phyloP scores from a whole-genome alignment of 1,140 invertebrate species.

The Drosophila dunni region DNA sequence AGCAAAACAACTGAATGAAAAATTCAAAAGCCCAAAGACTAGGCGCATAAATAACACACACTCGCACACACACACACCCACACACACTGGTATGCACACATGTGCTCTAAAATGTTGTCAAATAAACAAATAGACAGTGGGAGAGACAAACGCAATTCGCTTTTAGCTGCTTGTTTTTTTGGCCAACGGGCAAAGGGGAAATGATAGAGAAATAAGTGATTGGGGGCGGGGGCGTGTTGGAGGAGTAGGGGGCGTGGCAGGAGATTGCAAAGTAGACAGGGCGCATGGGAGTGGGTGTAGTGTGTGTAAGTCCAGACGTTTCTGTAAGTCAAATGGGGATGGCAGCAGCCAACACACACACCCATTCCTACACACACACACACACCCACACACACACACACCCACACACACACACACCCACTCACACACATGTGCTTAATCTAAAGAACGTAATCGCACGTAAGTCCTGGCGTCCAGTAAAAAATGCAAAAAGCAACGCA shows the following conservation, averaged over 20 bases:
- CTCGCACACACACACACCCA: slow-evolving; percentile 28
- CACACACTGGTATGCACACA: slow-evolving; percentile 28
- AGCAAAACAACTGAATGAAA: slow-evolving; percentile 28
- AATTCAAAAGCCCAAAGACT: slow-evolving; percentile 26
- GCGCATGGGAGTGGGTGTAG: neutral
- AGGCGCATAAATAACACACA: slow-evolving; percentile 63
- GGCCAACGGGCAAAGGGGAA: slow-evolving; percentile 46
- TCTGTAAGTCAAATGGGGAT: slow-evolving; percentile 77
- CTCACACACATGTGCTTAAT: slow-evolving; percentile 36
- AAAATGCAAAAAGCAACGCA: slow-evolving; percentile 67
- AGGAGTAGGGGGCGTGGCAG: neutral
- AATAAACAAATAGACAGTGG: slow-evolving; percentile 75
- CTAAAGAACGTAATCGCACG: slow-evolving; percentile 78
- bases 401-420: slow-evolving; percentile 21
- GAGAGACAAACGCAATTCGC: slow-evolving; percentile 50
- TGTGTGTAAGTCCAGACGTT: slow-evolving; percentile 30
- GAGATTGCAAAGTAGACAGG: neutral
- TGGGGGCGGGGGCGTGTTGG: neutral
- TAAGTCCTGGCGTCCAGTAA: slow-evolving; percentile 79
- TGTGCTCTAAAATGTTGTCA: slow-evolving; percentile 70
- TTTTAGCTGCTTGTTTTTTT: slow-evolving; percentile 61
- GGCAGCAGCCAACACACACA: slow-evolving; percentile 2
- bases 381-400: slow-evolving; percentile 15
- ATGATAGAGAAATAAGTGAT: slow-evolving; percentile 36
- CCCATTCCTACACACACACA: slow-evolving; percentile 13